Conservation (phyloP, 2,797 vertebrate species). For the Strix occidentalis region DNA sequence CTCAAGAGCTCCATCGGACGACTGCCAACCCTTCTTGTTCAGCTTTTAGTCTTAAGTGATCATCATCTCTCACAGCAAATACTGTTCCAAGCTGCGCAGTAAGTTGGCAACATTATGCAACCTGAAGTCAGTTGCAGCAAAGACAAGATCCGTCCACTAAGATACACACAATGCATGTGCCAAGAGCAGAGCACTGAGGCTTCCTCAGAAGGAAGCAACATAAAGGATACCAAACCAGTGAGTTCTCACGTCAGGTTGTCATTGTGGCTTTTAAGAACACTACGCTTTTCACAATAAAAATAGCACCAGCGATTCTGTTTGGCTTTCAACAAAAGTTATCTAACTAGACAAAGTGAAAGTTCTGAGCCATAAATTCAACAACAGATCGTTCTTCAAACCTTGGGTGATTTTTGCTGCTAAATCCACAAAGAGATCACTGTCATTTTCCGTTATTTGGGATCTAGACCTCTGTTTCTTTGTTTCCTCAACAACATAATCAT, state of each 20-base stretch:
- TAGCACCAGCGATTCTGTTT: background rate
- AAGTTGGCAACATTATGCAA: background rate
- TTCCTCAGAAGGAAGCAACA: background rate
- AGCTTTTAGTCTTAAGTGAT: background rate
- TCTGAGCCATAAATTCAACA: background rate
- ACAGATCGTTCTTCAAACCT: slow-evolving; percentile 72
- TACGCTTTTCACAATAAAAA: background rate
- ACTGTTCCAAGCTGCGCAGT: background rate
- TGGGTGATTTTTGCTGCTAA: slow-evolving; percentile 93
- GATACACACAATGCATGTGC: accelerated
- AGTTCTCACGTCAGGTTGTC: background rate
- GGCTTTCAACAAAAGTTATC: background rate
- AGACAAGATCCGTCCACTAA: background rate
- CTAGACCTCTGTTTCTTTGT: slow-evolving; percentile 78
- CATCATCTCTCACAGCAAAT: background rate
- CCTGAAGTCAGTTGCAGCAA: background rate
- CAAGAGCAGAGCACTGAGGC: background rate
- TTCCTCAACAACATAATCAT: slow-evolving; percentile 84
- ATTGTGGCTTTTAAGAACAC: background rate
- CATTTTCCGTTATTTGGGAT: slow-evolving; percentile 77
- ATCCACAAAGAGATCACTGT: slow-evolving; percentile 93
- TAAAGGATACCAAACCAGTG: background rate
- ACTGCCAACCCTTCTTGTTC: background rate
- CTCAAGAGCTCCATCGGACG: background rate
- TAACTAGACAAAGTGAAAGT: background rate